Percentiles rank a stretch among this genome's conserved stretches.
Evolutionary conservation across 2,888 invertebrate species (phyloP).

Genomic region (Aradus depressus): DNA sequence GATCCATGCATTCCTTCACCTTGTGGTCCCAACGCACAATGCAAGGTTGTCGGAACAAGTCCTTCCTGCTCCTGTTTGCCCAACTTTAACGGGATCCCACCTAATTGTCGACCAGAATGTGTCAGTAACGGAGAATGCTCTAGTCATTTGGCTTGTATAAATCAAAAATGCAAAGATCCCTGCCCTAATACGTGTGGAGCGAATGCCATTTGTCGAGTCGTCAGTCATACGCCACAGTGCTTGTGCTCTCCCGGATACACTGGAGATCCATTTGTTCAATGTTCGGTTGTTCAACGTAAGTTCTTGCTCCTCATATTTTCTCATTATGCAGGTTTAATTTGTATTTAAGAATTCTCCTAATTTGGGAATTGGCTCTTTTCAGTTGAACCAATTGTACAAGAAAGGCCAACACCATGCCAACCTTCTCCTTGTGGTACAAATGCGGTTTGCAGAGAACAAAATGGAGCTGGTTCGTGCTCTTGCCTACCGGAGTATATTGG

Average conservation of each 20-base stretch:
- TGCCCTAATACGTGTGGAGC: constrained; percentile 62
- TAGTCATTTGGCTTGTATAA: constrained; percentile 52
- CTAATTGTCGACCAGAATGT: constrained; percentile 62
- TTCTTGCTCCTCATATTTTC: background rate
- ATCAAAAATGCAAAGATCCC: constrained; percentile 60
- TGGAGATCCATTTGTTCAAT: constrained; percentile 47
- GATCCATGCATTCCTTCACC: constrained; percentile 48
- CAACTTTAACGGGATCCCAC: constrained; percentile 52
- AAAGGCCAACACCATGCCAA: constrained; percentile 47
- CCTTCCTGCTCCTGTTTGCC: constrained; percentile 59
- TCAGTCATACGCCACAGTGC: constrained; percentile 61
- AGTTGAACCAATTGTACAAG: constrained; percentile 23
- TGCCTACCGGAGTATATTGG: constrained; percentile 60
- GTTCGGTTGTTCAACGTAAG: constrained; percentile 29
- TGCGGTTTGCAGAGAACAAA: constrained; percentile 61
- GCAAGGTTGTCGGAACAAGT: constrained; percentile 57
- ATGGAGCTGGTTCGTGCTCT: constrained; percentile 59
- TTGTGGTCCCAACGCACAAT: constrained; percentile 72
- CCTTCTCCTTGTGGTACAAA: constrained; percentile 61
- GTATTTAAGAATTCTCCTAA: background rate
- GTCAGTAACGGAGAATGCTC: constrained; percentile 60
- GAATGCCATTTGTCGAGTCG: constrained; percentile 59
- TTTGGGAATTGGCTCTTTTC: constrained; percentile 6
- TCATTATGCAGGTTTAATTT: background rate
- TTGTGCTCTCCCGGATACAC: constrained; percentile 36